Percentiles rank a stretch among this genome's conserved stretches.
Evolutionary conservation across 2,113 vertebrate species (phyloP).

Genomic region (Sander vitreus): DNA sequence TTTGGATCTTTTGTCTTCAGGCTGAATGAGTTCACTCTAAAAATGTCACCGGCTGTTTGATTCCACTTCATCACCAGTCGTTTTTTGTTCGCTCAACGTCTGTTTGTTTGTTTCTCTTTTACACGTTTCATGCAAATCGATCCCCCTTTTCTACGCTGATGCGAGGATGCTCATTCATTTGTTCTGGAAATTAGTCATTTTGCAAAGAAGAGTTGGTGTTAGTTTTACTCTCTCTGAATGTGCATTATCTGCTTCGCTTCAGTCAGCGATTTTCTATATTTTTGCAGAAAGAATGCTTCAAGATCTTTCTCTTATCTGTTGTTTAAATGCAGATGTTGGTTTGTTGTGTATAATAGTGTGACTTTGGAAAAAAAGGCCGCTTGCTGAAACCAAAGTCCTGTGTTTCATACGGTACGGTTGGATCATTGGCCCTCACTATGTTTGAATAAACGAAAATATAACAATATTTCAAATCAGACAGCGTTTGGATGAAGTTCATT

Average conservation of each 20-base stretch:
- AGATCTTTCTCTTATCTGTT: background rate
- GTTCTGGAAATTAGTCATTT: background rate
- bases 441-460: too few relatives aligned
- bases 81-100: background rate
- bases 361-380: too few relatives aligned
- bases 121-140: conserved; percentile 38
- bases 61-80: conserved; percentile 40
- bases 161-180: background rate
- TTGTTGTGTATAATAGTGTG: too few relatives aligned
- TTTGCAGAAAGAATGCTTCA: background rate
- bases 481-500: conserved; percentile 4
- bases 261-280: too few relatives aligned
- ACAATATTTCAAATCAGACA: background rate
- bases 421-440: too few relatives aligned
- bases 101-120: conserved; percentile 31
- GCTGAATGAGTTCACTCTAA: conserved; percentile 56
- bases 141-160: background rate
- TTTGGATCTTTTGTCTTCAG: conserved; percentile 57
- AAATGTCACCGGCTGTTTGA: conserved; percentile 70
- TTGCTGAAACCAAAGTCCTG: too few relatives aligned
- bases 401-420: too few relatives aligned
- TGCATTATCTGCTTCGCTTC: background rate
- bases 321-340: background rate
- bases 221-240: background rate
- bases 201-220: background rate